Conservation (phyloP, 2,797 vertebrate genomes). For the Myiothlypis coronata region DNA sequence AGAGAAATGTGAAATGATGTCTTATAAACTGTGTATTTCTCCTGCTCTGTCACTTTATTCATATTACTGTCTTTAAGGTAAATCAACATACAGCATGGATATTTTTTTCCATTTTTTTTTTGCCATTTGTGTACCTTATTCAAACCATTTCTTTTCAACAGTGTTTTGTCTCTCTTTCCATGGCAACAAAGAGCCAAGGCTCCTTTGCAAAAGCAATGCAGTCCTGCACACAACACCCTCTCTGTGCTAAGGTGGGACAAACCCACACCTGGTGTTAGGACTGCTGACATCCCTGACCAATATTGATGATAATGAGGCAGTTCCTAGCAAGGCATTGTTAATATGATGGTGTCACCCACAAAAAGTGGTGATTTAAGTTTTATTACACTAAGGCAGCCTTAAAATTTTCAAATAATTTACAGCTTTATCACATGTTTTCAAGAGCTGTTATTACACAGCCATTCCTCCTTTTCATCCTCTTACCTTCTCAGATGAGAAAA, state of each 20-base stretch:
- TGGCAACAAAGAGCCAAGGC: neutral
- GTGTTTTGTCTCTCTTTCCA: neutral
- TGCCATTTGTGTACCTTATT: neutral
- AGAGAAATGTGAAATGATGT: neutral
- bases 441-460: neutral
- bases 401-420: neutral
- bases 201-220: neutral
- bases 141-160: neutral
- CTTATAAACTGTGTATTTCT: neutral
- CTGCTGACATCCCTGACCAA: neutral
- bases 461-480: neutral
- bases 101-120: neutral
- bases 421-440: neutral
- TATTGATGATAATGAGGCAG: too few species aligned
- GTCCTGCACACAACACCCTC: neutral
- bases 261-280: neutral
- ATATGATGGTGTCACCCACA: neutral
- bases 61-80: neutral
- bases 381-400: neutral
- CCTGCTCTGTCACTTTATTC: neutral
- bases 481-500: neutral
- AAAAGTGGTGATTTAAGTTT: neutral
- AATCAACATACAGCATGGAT: neutral
- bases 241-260: neutral
- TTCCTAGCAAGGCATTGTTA: neutral